Evolutionary conservation across 1,140 invertebrate genomes (phyloP).

Genomic region (Pseudomyrmex pallidus): DNA sequence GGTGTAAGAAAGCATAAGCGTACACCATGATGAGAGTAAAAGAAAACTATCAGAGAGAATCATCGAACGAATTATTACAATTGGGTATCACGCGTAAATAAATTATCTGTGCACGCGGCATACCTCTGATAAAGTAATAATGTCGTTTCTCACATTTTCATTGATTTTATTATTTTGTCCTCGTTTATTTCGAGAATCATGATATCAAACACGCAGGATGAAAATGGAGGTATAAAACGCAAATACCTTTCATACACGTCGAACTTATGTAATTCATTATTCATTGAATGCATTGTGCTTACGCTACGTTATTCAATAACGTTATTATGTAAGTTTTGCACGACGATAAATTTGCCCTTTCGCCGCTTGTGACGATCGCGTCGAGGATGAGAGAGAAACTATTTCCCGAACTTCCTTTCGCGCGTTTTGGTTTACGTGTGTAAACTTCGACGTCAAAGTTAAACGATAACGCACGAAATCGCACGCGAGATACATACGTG

Average conservation of each 20-base stretch:
- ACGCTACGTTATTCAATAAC: slow-evolving; percentile 1
- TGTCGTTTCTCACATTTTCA: neutral
- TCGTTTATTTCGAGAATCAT: slow-evolving; percentile 18
- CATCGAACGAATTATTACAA: slow-evolving; percentile 42
- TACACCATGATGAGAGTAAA: slow-evolving; percentile 58
- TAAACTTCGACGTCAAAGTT: slow-evolving; percentile 49
- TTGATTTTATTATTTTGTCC: slow-evolving; percentile 12
- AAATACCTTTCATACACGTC: neutral
- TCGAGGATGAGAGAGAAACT: slow-evolving; percentile 10
- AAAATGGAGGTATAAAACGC: neutral
- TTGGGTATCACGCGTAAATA: slow-evolving; percentile 70
- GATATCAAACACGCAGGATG: neutral
- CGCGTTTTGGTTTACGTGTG: slow-evolving; percentile 13
- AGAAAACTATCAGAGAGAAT: neutral
- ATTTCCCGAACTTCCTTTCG: slow-evolving; percentile 32
- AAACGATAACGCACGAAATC: slow-evolving; percentile 30
- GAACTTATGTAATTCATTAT: slow-evolving; percentile 33
- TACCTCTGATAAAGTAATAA: slow-evolving; percentile 57
- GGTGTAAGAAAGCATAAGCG: slow-evolving; percentile 60
- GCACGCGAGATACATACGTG: slow-evolving; percentile 43
- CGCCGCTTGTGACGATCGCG: neutral
- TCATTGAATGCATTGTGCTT: slow-evolving; percentile 15
- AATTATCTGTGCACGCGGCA: slow-evolving; percentile 68
- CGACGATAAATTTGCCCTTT: slow-evolving; percentile 6
- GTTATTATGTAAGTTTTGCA: neutral